Conservation (phyloP, 2,113 vertebrate species). For the Indicator maculatus region DNA sequence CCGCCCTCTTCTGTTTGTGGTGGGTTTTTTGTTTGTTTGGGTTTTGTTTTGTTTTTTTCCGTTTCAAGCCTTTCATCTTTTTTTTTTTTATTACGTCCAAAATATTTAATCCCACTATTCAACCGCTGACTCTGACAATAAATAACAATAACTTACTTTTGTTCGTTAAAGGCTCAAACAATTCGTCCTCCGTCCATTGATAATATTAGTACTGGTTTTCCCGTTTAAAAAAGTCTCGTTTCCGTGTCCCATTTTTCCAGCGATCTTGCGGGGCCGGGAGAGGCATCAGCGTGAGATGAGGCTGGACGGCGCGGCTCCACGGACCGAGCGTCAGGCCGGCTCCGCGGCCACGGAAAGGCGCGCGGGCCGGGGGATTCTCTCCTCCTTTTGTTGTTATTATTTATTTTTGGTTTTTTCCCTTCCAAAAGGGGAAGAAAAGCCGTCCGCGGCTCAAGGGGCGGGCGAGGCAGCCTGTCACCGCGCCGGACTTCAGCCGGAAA, state of each 20-base stretch:
- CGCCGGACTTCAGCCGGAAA: neutral
- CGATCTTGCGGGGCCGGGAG: conserved; percentile 78
- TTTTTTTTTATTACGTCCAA: conserved; percentile 83
- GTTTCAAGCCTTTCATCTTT: neutral
- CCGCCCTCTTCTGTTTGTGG: neutral
- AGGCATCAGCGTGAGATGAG: conserved; percentile 60
- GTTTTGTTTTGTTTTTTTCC: neutral
- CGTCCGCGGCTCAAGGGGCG: neutral
- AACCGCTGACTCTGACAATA: conserved; percentile 88
- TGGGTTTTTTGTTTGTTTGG: accelerated
- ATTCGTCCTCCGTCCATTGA: conserved; percentile 82
- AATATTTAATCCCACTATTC: conserved; percentile 80
- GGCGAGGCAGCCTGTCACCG: neutral
- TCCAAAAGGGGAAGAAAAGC: neutral
- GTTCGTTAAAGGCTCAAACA: conserved; percentile 86
- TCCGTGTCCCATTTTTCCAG: conserved; percentile 65
- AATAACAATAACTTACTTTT: conserved; percentile 99
- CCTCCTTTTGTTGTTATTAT: neutral
- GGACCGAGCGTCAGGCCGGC: neutral
- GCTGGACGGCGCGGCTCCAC: neutral
- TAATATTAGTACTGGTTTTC: conserved; percentile 77
- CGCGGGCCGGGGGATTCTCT: neutral
- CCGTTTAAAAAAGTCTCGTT: conserved; percentile 67
- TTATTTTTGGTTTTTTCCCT: neutral
- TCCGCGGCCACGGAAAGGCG: neutral